These are phyloP conservation scores for Stomatorhinus ivindoensis DNA, from an alignment of 2,113 vertebrate genomes.

Conservation along the genomic window DNA sequence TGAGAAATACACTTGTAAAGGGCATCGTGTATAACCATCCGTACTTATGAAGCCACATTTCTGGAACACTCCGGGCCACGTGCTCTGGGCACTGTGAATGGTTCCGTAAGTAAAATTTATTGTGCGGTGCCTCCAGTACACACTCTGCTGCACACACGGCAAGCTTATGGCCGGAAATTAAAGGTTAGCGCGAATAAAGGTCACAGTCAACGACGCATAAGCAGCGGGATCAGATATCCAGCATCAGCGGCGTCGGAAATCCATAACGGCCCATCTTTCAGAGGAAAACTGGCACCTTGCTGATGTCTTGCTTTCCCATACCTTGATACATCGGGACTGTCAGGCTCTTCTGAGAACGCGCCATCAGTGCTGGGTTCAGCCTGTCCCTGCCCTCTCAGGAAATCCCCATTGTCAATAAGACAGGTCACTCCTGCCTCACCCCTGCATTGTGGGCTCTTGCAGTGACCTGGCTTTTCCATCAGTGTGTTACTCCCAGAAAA, in stretches of 20 bases:
- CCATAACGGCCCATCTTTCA: background rate
- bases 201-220: background rate
- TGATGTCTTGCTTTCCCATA: background rate
- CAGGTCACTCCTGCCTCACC: background rate
- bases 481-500: background rate
- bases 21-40: background rate
- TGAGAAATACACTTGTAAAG: slow-evolving; percentile 18
- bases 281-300: background rate
- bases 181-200: background rate
- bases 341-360: background rate
- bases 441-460: background rate
- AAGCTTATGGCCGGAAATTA: background rate
- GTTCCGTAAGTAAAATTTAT: background rate
- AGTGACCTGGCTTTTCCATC: background rate
- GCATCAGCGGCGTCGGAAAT: background rate
- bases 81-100: background rate
- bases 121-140: background rate
- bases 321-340: background rate
- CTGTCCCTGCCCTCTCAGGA: background rate
- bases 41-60: background rate
- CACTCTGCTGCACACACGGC: background rate
- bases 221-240: background rate
- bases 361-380: background rate
- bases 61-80: background rate
- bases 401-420: background rate